Percentiles rank a stretch among this genome's conserved stretches.
phyloP scores from a whole-genome alignment of 2,888 invertebrate species.

The Rhaphigaster nebulosa region DNA sequence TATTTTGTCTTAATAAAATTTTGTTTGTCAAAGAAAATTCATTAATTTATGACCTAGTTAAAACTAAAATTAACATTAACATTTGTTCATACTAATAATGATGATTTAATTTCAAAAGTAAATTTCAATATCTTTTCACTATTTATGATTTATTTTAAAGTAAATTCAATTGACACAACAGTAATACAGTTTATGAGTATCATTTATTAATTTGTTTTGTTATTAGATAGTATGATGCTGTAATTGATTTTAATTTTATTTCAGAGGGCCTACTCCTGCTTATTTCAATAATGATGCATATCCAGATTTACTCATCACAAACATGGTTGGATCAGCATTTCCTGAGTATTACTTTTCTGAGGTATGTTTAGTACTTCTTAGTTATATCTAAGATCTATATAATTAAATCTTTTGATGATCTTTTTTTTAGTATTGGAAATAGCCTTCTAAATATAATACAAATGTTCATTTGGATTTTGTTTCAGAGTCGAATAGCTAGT shows the following conservation, averaged over 20 bases:
- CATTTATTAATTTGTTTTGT: neutral
- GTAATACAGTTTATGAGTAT: neutral
- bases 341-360: constrained; percentile 82
- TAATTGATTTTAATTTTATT: constrained; percentile 48
- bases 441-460: neutral
- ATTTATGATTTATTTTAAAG: too few relatives aligned
- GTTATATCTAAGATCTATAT: too few relatives aligned
- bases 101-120: too few relatives aligned
- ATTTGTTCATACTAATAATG: too few relatives aligned
- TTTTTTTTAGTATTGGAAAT: neutral
- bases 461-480: constrained; percentile 64
- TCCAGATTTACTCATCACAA: constrained; percentile 85
- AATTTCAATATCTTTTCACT: too few relatives aligned
- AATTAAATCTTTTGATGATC: too few relatives aligned
- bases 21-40: too few relatives aligned
- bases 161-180: too few relatives aligned
- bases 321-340: constrained; percentile 78
- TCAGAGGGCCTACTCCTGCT: constrained; percentile 81
- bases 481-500: constrained; percentile 66
- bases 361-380: constrained; percentile 68
- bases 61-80: too few relatives aligned
- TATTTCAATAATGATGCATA: constrained; percentile 83
- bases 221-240: neutral
- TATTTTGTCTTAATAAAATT: too few relatives aligned
- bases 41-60: too few relatives aligned